Base-by-base conservation (phyloP, 2,888 invertebrate species). In the Ganaspis brasiliensis region DNA sequence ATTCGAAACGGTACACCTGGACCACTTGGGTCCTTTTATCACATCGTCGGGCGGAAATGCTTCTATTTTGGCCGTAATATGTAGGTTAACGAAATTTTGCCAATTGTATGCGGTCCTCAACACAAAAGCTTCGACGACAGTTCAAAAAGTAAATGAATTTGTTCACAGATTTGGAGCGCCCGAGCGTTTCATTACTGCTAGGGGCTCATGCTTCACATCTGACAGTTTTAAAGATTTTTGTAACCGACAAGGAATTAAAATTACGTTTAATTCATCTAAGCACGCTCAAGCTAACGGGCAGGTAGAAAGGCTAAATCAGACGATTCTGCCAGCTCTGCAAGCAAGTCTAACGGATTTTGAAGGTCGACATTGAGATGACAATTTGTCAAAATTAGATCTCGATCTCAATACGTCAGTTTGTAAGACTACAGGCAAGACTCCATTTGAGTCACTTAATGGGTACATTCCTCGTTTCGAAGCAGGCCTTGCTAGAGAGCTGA, bases 201-300 rank as follows among this genome's bases (percentile, higher is more conserved):
- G 83, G 49, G 83, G 83, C 0, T 81, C 81, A 0, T 63, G 73
- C 2, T 85, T 81, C 35, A 84, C 80, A 1, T 79, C 76, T 9
- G 19, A 61, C 1, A 75, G 52, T 12, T 71, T 84, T 81, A 52
- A 35, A 8, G 19, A 76, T 10, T 82, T 79, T 72, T 79, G 82
- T 71, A 9, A 59, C 0, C 40, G 57, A 1, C 74, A 81, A 9
- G 82, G 81, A 1, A 81, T 83, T 2, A 72, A 70, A 19, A 78
- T 79, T 12, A 74, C 71, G 0, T 37, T 81, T 5, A 82, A 83
- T 77, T 82, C 81, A 0, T 74, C 79, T n/a, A 45, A 82, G n/a
- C 82, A 83, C 45, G 81, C 80, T 0, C 82, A 81, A 19, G 84
- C 82, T 4, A 85, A 83, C n/a, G 83, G 81, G 0, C 78, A 78